Base-by-base conservation (phyloP, 2,797 vertebrate species). In the Rhincodon typus region DNA sequence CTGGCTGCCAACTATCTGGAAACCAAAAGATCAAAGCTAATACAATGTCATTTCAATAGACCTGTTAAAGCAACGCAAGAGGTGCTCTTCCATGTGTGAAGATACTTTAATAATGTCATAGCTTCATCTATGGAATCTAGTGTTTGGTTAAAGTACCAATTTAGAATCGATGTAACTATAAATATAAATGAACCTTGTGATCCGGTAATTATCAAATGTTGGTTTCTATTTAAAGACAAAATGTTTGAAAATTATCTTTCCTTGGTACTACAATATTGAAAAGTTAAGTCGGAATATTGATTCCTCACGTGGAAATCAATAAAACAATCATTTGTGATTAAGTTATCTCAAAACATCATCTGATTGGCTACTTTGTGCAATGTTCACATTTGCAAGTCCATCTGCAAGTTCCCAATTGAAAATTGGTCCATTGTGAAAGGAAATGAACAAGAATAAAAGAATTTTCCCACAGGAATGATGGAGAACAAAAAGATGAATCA, bases 291-390 rank as follows among this genome's bases (percentile, higher is more conserved):
- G 62, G 38, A 67, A 93, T 93, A 93, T 93, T 93, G 62, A 93
- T 42, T 93, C 66, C 42, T 93, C 34, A 93, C 88, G 38, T 6
- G 42, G n/a, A 25, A 67, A 67, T 93, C 90, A 69, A 93, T 93
- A 67, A n/a, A n/a, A 62, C 62, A 42, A 93, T 93, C 62, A 93
- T 69, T 93, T 93, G 38, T 93, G 62, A 93, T 42, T 42, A 93
- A 93, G 34, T 67, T 69, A 34, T 25, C 90, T 42, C 19, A 42
- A 42, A 93, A 93, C 62, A 67, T 93, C 67, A 67, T 62, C 7
- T 93, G 15, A 69, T 67, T 93, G 90, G 67, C 38, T 67, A 91
- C 17, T 62, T 69, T 67, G 90, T 93, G 62, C 34, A 12, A 67
- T 23, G 62, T 67, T 93, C 62, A 93, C 30, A 25, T n/a, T 67